Conservation (phyloP, 2,888 invertebrate genomes). For the Tenthredo amoena region DNA sequence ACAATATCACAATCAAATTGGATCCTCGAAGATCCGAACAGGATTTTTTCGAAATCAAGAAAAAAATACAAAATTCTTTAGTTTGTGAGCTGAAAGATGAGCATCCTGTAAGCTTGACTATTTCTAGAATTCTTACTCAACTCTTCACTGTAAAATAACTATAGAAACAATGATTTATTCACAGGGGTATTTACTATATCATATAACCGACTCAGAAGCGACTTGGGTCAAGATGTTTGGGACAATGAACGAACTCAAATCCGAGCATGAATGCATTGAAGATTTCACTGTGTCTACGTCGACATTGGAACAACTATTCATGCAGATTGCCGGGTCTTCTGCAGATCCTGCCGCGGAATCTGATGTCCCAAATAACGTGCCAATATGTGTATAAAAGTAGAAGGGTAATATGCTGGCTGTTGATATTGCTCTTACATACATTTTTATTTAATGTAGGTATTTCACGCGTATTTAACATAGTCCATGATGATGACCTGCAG, state of each 20-base stretch:
- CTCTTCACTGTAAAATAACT: not conserved
- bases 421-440: no score
- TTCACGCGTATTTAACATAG: not conserved
- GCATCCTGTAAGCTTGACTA: conserved; percentile 80
- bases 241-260: conserved; percentile 70
- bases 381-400: not conserved
- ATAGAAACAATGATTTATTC: not conserved
- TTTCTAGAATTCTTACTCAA: not conserved
- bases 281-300: conserved; percentile 75
- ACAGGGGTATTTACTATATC: conserved; percentile 72
- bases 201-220: conserved; percentile 68
- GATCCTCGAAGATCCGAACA: conserved; percentile 64
- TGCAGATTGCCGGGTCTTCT: conserved; percentile 72
- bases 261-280: conserved; percentile 69
- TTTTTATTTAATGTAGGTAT: not conserved
- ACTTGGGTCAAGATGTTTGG: conserved; percentile 74
- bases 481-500: not conserved
- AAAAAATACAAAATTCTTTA: conserved; percentile 80
- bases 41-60: conserved; percentile 77
- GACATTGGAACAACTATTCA: conserved; percentile 74
- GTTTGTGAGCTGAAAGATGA: conserved; percentile 85
- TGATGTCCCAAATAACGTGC: not conserved
- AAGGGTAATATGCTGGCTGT: no score
- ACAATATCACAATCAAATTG: conserved; percentile 81
- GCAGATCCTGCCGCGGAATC: not conserved